A percentile compares a stretch with the other conserved stretches of the same genome.
phyloP scores from a whole-genome alignment of 2,888 invertebrate genomes.

The Zelleria hepariella region DNA sequence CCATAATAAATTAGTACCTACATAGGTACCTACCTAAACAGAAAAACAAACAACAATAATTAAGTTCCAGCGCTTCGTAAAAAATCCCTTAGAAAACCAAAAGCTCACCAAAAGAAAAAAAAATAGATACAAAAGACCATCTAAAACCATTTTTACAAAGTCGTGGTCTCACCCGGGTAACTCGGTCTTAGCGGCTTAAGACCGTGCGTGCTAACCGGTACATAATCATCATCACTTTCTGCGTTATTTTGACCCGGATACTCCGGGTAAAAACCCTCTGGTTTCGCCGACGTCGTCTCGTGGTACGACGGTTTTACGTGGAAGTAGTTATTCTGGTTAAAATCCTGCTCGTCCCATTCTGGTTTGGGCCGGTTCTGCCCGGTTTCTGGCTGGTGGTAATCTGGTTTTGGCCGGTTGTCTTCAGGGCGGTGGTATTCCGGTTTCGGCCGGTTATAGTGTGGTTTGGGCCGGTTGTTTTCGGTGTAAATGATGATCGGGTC shows the following conservation, averaged over 20 bases:
- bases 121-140: not conserved
- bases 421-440: constrained; percentile 12
- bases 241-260: constrained; percentile 24
- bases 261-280: constrained; percentile 40
- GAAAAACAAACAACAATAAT: constrained; percentile 9
- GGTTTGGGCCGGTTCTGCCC: constrained; percentile 25
- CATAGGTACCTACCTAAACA: too few species aligned
- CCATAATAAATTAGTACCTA: too few species aligned
- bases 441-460: constrained; percentile 36
- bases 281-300: constrained; percentile 45
- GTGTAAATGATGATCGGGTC: constrained; percentile 66
- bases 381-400: constrained; percentile 10
- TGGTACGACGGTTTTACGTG: constrained; percentile 65
- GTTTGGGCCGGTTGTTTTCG: constrained; percentile 45
- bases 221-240: constrained; percentile 60
- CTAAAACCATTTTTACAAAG: not conserved
- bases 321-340: constrained; percentile 44
- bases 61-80: constrained; percentile 23
- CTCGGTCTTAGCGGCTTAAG: constrained; percentile 52
- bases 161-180: constrained; percentile 53
- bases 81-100: not conserved
- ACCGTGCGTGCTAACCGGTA: constrained; percentile 44
- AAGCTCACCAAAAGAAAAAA: not conserved
- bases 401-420: constrained; percentile 28
- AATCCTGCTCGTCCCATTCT: constrained; percentile 28